Base-by-base conservation (phyloP, 2,888 invertebrate species). In the Scaeva pyrastri region DNA sequence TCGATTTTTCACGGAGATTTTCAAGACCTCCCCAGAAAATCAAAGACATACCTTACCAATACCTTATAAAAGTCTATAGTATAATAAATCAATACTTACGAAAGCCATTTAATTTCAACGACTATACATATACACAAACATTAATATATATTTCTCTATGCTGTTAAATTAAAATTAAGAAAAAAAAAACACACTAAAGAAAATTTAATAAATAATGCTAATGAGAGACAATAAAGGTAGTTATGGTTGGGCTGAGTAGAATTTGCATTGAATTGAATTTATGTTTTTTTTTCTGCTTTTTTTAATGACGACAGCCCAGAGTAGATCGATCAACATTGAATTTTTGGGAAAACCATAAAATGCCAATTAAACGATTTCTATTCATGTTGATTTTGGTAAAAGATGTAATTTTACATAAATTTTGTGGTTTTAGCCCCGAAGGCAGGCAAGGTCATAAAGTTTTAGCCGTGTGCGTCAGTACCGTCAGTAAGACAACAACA, bases 351-450 rank as follows among this genome's bases (percentile, higher is more conserved):
- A 31, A n/a, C 75, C 23, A 77, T 76, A 70, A 73, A 68, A 73
- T 62, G 43, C 76, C 55, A 73, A 77, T 85, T 85, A 85, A 85
- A 80, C 64, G 85, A 81, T 85, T 55, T 77, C 48, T 85, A 76
- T 80, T 85, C 72, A 85, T 76, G 71, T 55, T 52, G 10, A n/a
- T 66, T 50, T 43, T 76, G 31, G 58, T 71, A 70, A 56, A 76
- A 84, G 68, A 72, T 75, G 79, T 85, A 80, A 73, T 50, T 73
- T 77, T 39, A 82, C 82, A 82, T 77, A 58, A 73, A 73, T 73
- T 80, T 60, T 19, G 36, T 26, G 58, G 74, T 68, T 60, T 68
- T 77, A 26, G 4, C 31, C 31, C 62, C 64, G n/a, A n/a, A n/a
- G n/a, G n/a, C 16, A 16, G 45, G 64, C 31, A 48, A 66, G 45